Evolutionary conservation across 2,113 vertebrate species (phyloP).

Genomic region (Nibea albiflora): DNA sequence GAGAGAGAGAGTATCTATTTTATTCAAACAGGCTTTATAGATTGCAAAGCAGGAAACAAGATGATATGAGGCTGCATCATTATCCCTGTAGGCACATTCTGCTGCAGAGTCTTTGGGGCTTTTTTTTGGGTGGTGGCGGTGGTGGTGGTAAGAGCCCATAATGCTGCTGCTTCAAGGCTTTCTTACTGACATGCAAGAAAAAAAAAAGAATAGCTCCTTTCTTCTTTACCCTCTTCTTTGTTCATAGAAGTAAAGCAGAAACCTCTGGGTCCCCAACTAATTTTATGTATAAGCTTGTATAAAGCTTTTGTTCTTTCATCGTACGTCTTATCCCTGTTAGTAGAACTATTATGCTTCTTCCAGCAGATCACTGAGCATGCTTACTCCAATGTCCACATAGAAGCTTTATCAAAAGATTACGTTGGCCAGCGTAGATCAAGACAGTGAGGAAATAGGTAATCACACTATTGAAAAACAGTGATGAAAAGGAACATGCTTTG

Average conservation of each 20-base stretch:
- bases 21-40: not conserved
- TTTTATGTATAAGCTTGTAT: not conserved
- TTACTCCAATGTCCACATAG: not conserved
- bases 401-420: not conserved
- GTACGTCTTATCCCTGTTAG: not conserved
- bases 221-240: not conserved
- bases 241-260: not conserved
- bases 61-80: constrained; percentile 4
- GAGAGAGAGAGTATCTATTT: not conserved
- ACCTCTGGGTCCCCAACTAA: not conserved
- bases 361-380: not conserved
- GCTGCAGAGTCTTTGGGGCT: constrained; percentile 13
- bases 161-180: constrained; percentile 1
- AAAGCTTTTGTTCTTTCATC: not conserved
- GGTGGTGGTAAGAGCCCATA: not conserved
- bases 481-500: not conserved
- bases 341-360: not conserved
- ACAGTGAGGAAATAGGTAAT: not conserved
- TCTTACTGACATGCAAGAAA: not conserved
- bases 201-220: not conserved
- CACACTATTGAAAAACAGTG: not conserved
- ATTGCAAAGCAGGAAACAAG: not conserved
- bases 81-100: constrained; percentile 6
- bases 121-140: no score
- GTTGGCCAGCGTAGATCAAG: not conserved